Base-by-base conservation (phyloP, 2,797 vertebrate genomes). In the Simalia tracyae region DNA sequence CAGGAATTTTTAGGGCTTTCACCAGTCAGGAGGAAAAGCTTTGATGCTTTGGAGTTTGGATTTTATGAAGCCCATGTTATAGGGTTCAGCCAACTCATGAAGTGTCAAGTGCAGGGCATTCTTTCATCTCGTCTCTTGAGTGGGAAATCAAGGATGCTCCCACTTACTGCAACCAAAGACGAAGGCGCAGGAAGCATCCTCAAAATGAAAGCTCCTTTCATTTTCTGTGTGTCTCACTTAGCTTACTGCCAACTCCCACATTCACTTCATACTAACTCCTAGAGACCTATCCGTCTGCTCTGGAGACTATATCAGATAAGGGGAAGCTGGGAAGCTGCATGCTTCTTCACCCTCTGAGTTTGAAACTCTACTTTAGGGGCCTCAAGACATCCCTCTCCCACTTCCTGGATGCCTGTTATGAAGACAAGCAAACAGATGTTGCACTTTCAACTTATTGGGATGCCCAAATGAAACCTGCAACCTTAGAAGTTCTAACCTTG, bases 1-100 rank as follows among this genome's bases (percentile, higher is more conserved):
- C 92, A 96, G 96, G 96, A 97, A 96, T 97, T 95, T 96, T 96
- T 97, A 97, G 96, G 96, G 95, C 91, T 97, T 97, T 96, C 96
- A 96, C 97, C 96, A 97, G 95, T 96, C 92, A 94, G 92, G 56
- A 96, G 15, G 61, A 95, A 97, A 97, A 63, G 94, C 97, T 97
- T 97, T 97, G 97, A 97, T 96, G 96, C 95, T 96, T 94, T 87
- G 64, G 95, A 96, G 94, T 96, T 94, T 92, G 93, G 93, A 95
- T 97, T 97, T 97, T 97, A 97, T 96, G 97, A 97, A 97, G 95
- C 95, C 93, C 96, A 95, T 91, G 94, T 95, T 92, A 95, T 94
- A 95, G 94, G 96, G 96, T 97, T 97, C 96, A 97, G 96, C 97
- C 97, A 96, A 92, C 95, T 96, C 97, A 94, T 95, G 94, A 95